Evolutionary conservation across 2,797 vertebrate genomes (phyloP).

Genomic region (Sparus aurata): DNA sequence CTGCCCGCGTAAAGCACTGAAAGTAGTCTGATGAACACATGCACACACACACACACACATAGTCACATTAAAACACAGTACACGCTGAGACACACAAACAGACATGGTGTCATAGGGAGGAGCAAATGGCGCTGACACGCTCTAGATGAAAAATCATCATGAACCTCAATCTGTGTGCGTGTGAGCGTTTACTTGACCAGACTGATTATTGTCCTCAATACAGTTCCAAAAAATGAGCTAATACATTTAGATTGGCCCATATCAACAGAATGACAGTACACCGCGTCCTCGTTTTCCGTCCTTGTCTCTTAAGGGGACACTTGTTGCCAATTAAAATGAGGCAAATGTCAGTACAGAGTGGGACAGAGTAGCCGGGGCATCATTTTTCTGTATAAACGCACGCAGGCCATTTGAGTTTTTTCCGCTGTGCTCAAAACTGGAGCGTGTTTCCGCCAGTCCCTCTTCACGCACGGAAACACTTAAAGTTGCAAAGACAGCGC

Average conservation of each 20-base stretch:
- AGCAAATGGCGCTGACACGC: constrained; percentile 53
- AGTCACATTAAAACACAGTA: constrained; percentile 2
- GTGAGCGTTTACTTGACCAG: constrained; percentile 35
- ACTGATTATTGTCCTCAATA: constrained; percentile 59
- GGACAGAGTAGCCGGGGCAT: constrained; percentile 6
- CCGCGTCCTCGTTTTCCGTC: constrained; percentile 50
- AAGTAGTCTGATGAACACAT: not conserved
- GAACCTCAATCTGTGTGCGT: constrained; percentile 3
- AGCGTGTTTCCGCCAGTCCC: constrained; percentile 11
- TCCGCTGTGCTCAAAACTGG: constrained; percentile 20
- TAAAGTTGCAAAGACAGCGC: constrained; percentile 17
- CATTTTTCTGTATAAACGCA: constrained; percentile 31
- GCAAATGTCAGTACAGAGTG: constrained; percentile 50
- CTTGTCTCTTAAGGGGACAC: constrained; percentile 51
- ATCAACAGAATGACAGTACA: constrained; percentile 52
- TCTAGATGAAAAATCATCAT: constrained; percentile 43
- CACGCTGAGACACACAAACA: constrained; percentile 10
- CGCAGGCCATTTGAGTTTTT: constrained; percentile 15
- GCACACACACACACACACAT: constrained; percentile 10
- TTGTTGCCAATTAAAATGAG: constrained; percentile 64
- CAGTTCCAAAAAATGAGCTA: constrained; percentile 51
- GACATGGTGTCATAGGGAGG: constrained; percentile 22
- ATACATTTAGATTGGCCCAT: constrained; percentile 59
- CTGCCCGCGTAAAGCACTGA: not conserved
- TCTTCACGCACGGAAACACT: constrained; percentile 20